Evolutionary conservation across 2,888 invertebrate genomes (phyloP).

Genomic region (Clanis bilineata): DNA sequence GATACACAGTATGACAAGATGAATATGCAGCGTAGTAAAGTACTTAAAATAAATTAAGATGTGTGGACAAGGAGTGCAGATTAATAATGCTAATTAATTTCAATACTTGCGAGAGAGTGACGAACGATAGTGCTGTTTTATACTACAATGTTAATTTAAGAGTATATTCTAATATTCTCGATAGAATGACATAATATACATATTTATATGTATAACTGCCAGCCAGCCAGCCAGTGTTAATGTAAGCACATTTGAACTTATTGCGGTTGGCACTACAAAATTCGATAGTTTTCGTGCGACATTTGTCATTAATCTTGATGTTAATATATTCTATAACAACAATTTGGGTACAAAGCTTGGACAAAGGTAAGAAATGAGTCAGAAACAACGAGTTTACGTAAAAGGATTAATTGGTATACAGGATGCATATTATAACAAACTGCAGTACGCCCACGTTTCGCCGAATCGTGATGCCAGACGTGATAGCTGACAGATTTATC

Average conservation of each 20-base stretch:
- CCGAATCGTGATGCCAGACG: conserved; percentile 8
- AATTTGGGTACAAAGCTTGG: not conserved
- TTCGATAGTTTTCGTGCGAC: not conserved
- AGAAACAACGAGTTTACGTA: conserved; percentile 9
- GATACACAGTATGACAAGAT: not conserved
- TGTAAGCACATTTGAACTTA: too few species aligned
- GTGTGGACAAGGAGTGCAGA: too few species aligned
- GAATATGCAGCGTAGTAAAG: not conserved
- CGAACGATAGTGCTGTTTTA: too few species aligned
- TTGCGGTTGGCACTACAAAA: not conserved
- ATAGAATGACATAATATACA: too few species aligned
- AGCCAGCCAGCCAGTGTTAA: too few species aligned
- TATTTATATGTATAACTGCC: too few species aligned
- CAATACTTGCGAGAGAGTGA: too few species aligned
- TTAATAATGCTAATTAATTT: too few species aligned
- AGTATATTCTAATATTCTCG: too few species aligned
- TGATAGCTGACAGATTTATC: conserved; percentile 14
- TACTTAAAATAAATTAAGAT: not conserved
- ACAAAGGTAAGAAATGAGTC: conserved; percentile 5
- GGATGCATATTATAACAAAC: conserved; percentile 12
- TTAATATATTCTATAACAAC: not conserved
- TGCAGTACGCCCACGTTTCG: conserved; percentile 11
- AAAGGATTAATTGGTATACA: conserved; percentile 13
- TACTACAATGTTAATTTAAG: too few species aligned
- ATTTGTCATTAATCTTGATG: not conserved